Conservation (phyloP, 2,888 invertebrate genomes). For the Myathropa florea region DNA sequence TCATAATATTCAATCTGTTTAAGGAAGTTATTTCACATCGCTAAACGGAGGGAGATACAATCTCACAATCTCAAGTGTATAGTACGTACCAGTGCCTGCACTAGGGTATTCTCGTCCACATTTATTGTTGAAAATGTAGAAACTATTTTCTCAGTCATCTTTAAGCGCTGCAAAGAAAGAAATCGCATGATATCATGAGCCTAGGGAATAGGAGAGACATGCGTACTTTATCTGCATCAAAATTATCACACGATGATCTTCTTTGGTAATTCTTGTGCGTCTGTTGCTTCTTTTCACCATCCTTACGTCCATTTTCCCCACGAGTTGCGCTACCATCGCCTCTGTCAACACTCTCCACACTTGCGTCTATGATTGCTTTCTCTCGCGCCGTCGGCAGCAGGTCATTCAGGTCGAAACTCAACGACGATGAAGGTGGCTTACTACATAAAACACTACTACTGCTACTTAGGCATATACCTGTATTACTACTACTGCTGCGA, state of each 20-base stretch:
- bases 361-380: background rate
- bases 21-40: background rate
- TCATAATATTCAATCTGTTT: background rate
- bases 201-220: background rate
- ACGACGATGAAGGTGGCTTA: constrained; percentile 59
- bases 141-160: constrained; percentile 74
- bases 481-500: constrained; percentile 56
- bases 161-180: constrained; percentile 28
- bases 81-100: constrained; percentile 77
- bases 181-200: background rate
- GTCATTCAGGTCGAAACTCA: constrained; percentile 69
- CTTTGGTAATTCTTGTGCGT: constrained; percentile 74
- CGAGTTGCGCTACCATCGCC: background rate
- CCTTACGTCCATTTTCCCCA: background rate
- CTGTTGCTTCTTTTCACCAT: constrained; percentile 20
- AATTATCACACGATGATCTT: constrained; percentile 76
- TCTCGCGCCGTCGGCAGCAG: constrained; percentile 35
- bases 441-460: constrained; percentile 54
- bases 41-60: background rate
- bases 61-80: background rate
- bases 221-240: constrained; percentile 74
- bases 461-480: constrained; percentile 51
- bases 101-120: constrained; percentile 77
- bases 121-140: constrained; percentile 77
- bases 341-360: background rate